Evolutionary conservation across 2,113 vertebrate genomes (phyloP), one percentile per base, ranked within the genome.

Genomic region (Lophura nycthemera): DNA sequence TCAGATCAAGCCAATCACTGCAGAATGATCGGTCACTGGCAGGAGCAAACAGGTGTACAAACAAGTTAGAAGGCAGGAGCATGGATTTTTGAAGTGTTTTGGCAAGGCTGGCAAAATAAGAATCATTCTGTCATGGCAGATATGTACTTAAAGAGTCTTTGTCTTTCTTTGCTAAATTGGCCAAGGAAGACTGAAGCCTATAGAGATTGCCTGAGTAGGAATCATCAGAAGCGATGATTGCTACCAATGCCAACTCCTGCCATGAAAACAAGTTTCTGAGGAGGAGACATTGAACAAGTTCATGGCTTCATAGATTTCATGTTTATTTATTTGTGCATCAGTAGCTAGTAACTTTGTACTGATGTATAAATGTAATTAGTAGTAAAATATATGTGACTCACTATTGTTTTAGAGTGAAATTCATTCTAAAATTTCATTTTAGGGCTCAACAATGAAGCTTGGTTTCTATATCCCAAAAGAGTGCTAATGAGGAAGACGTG

Each of bases 21-120:
- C 36, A 52, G 83, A 1, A 1, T 73, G 34, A 59, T 63, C 71
- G 79, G 66, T 47, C 4, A 2, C 59, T n/a, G 66, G 67, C 83
- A 87, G 79, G 78, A 93, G 83, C 64, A 89, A 89, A 76, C 63
- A 76, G 64, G 54, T 75, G 88, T 13, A 81, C 88, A 93, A 78
- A 90, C 1, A 13, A 72, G 34, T 54, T 70, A 61, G 54, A 61
- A 70, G 73, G n/a, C 78, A 84, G 90, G 43, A 90, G 24, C 18
- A 6, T 47, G 25, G 63, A 56, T 64, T 91, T 89, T 30, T 83
- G 45, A 89, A 72, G 24, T 79, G 24, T 27, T 83, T 83, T 76
- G 11, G 16, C 59, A 69, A 60, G 70, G 48, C 59, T 73, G 48
- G 40, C 86, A 87, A 92, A 82, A 73, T 32, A 61, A 17, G 60